These are phyloP conservation scores for Eurystomus gularis DNA, from an alignment of 2,113 vertebrate genomes.

Conservation along the genomic window DNA sequence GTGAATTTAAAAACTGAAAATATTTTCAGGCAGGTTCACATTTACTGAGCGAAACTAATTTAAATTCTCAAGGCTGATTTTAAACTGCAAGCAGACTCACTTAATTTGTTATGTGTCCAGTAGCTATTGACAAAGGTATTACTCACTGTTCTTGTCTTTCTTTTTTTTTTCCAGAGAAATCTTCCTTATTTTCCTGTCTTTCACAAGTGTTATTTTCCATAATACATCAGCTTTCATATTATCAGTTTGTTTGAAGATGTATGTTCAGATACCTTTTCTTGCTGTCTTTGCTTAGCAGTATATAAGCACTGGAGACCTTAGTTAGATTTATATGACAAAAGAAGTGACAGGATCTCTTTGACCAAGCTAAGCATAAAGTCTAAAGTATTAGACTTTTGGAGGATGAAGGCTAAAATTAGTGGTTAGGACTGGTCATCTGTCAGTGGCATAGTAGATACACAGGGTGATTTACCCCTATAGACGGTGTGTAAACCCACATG, in stretches of 20 bases:
- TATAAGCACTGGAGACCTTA: slow-evolving; percentile 32
- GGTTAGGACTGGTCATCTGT: background rate
- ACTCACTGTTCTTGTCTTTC: background rate
- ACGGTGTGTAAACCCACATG: background rate
- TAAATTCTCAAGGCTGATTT: background rate
- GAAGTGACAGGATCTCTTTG: slow-evolving; percentile 30
- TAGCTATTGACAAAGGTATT: slow-evolving; percentile 47
- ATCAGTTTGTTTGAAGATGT: slow-evolving; percentile 49
- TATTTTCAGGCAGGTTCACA: background rate
- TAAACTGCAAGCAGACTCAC: background rate
- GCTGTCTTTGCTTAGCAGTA: slow-evolving; percentile 41
- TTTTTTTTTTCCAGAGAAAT: background rate
- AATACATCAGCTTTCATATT: slow-evolving; percentile 55
- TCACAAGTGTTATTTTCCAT: slow-evolving; percentile 18
- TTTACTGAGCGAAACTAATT: background rate
- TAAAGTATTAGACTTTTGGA: background rate
- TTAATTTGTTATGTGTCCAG: background rate
- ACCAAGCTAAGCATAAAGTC: background rate
- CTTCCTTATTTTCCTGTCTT: slow-evolving; percentile 17
- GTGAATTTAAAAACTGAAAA: background rate
- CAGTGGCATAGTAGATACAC: background rate
- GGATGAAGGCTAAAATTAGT: background rate
- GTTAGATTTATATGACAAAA: slow-evolving; percentile 36
- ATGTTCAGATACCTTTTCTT: slow-evolving; percentile 49
- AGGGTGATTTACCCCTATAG: background rate